These are phyloP conservation scores for Drosophila teissieri DNA, from an alignment of 1,140 invertebrate genomes.

Conservation along the genomic window DNA sequence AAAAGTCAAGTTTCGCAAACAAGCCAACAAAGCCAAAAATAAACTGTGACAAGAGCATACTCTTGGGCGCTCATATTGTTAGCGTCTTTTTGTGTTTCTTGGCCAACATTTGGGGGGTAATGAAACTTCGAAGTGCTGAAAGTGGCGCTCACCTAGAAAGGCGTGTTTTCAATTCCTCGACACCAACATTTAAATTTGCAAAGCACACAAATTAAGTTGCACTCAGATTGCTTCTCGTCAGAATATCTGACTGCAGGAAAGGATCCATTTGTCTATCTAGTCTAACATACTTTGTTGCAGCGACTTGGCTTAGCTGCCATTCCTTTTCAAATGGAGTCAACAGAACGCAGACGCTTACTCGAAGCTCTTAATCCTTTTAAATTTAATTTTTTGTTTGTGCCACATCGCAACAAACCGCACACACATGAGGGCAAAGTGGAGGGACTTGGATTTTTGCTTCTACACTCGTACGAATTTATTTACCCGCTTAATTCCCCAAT, in stretches of 20 bases:
- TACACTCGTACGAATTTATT: slow-evolving; percentile 59
- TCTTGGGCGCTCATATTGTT: slow-evolving; percentile 55
- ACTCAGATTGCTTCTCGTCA: slow-evolving; percentile 3
- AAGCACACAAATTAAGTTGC: slow-evolving; percentile 32
- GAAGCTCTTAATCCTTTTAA: slow-evolving; percentile 74
- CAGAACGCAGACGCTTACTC: slow-evolving; percentile 32
- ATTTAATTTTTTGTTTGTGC: slow-evolving; percentile 59
- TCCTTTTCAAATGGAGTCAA: slow-evolving; percentile 39
- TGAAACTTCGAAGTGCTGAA: slow-evolving; percentile 6
- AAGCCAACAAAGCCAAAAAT: slow-evolving; percentile 40
- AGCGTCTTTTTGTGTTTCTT: slow-evolving; percentile 61
- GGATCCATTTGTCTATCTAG: slow-evolving; percentile 46
- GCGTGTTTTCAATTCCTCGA: not conserved
- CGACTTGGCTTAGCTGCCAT: slow-evolving; percentile 20
- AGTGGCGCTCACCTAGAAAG: not conserved
- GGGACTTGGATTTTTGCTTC: slow-evolving; percentile 30
- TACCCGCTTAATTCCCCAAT: slow-evolving; percentile 77
- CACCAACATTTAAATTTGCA: not conserved
- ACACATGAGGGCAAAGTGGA: slow-evolving; percentile 22
- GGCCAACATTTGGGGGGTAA: slow-evolving; percentile 36
- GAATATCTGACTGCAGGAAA: slow-evolving; percentile 5
- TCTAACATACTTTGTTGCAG: slow-evolving; percentile 48
- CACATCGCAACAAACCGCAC: slow-evolving; percentile 32
- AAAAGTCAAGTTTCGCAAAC: slow-evolving; percentile 67
- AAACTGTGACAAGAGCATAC: slow-evolving; percentile 59